Conservation (phyloP, 2,797 vertebrate genomes). For the Bovichtus diacanthus region DNA sequence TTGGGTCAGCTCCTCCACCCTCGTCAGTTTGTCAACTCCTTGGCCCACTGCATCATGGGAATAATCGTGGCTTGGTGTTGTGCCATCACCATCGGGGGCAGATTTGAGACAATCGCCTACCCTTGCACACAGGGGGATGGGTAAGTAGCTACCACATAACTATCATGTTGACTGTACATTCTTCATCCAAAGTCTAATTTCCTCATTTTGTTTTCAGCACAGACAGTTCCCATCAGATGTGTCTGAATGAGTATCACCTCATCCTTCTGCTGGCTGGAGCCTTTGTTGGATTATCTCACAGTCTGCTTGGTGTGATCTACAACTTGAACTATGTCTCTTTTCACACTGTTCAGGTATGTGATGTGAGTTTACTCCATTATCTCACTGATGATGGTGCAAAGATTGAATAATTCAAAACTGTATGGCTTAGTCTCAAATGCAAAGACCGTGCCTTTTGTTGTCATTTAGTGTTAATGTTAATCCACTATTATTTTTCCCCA, state of each 20-base stretch:
- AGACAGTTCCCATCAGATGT: constrained; percentile 70
- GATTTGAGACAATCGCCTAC: constrained; percentile 86
- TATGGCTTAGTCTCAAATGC: not conserved
- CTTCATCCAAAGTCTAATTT: not conserved
- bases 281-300: constrained; percentile 93
- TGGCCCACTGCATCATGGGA: constrained; percentile 90
- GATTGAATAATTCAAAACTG: not conserved
- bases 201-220: constrained; percentile 10
- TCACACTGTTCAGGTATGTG: constrained; percentile 91
- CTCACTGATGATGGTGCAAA: not conserved
- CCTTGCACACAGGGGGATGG: constrained; percentile 83
- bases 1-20: constrained; percentile 93
- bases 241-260: constrained; percentile 94
- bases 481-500: constrained; percentile 56
- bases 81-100: constrained; percentile 87
- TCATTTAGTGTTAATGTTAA: not conserved
- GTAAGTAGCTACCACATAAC: constrained; percentile 75
- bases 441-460: not conserved
- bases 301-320: constrained; percentile 91
- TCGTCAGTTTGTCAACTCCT: constrained; percentile 89
- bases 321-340: constrained; percentile 96
- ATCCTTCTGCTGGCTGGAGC: constrained; percentile 92
- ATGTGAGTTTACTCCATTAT: not conserved
- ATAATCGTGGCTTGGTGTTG: constrained; percentile 92
- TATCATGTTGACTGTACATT: not conserved